phyloP scores from a whole-genome alignment of 1,140 invertebrate genomes.

The Pomacea maculata region DNA sequence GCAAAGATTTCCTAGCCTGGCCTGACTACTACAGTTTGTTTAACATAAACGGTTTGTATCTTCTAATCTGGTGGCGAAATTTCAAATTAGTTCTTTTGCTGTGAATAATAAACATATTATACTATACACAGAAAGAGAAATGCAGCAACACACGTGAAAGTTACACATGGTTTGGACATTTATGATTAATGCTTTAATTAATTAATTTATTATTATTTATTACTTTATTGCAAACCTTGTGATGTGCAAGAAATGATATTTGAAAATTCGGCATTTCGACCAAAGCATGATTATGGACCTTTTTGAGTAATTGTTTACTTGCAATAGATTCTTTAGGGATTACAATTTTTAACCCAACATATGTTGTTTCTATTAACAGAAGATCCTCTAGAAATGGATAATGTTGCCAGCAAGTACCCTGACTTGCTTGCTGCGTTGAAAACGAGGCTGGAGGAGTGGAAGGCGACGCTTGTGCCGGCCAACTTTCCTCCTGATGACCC shows the following conservation, averaged over 20 bases:
- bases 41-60: not conserved
- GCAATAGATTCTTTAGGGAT: too few relatives aligned
- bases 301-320: too few relatives aligned
- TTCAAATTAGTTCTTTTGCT: not conserved
- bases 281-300: too few relatives aligned
- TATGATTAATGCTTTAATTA: too few relatives aligned
- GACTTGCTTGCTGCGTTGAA: conserved; percentile 26
- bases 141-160: not conserved
- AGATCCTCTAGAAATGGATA: conserved; percentile 33
- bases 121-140: not conserved
- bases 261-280: too few relatives aligned
- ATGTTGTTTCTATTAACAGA: conserved; percentile 16
- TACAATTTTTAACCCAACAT: too few relatives aligned
- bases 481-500: conserved; percentile 25
- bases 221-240: too few relatives aligned
- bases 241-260: too few relatives aligned
- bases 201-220: too few relatives aligned
- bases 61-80: not conserved
- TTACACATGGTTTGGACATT: too few relatives aligned
- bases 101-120: not conserved
- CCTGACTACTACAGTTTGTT: not conserved
- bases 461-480: conserved; percentile 24
- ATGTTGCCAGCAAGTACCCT: conserved; percentile 22
- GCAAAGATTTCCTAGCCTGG: too few relatives aligned
- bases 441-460: conserved; percentile 22